Percentiles rank a stretch among this genome's conserved stretches.
Conservation (phyloP, 2,888 invertebrate species). For the Leucozona laternaria region DNA sequence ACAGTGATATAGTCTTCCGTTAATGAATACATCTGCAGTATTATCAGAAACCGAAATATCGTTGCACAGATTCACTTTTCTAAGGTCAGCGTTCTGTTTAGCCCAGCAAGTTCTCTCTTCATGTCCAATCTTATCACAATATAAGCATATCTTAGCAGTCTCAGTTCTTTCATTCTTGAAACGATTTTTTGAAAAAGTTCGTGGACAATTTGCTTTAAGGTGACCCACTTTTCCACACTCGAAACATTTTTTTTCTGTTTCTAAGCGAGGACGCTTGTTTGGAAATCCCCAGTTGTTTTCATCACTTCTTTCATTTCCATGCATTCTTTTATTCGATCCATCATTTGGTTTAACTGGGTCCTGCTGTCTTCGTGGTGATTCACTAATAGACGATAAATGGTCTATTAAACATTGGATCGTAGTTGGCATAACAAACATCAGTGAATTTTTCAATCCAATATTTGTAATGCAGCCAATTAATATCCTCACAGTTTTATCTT, state of each 20-base stretch:
- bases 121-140: slow-evolving; percentile 57
- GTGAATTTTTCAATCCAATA: neutral
- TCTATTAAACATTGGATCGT: neutral
- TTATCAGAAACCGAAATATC: slow-evolving; percentile 16
- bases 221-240: no score
- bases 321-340: neutral
- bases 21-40: slow-evolving; percentile 42
- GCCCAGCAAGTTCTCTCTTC: slow-evolving; percentile 57
- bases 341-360: neutral
- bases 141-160: neutral
- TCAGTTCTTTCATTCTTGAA: neutral
- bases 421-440: neutral
- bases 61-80: slow-evolving; percentile 41
- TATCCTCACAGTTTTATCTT: neutral
- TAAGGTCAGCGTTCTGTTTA: slow-evolving; percentile 48
- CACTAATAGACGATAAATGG: neutral
- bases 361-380: neutral
- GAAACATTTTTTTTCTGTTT: no score
- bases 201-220: no score
- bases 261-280: no score
- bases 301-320: no score
- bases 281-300: no score
- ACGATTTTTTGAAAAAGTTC: neutral
- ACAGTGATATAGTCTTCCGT: slow-evolving; percentile 37
- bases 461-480: neutral